Evolutionary conservation across 2,113 vertebrate genomes (phyloP), one percentile per base, ranked within the genome.

Genomic region (Parus major): DNA sequence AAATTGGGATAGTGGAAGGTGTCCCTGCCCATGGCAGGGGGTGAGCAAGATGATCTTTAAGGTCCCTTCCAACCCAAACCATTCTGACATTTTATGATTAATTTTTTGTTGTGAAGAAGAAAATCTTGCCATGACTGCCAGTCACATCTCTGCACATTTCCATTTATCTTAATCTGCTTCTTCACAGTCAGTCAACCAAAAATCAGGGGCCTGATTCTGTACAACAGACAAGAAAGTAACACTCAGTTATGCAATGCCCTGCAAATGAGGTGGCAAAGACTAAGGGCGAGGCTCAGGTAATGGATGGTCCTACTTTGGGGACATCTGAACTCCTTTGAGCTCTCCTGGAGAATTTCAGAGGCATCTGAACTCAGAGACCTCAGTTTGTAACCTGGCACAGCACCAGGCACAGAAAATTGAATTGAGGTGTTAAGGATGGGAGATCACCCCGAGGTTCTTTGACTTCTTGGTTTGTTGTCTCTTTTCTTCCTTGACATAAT

Each of bases 161-260:
- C 5, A 7, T 61, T 69, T 56, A 5, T 65, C 31, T 80, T 25
- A 11, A 55, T 35, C 36, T 80, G 15, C 27, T 75, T 42, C n/a
- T 90, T 85, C 46, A 42, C 11, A 50, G 44, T 15, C 52, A 33
- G 19, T 16, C 2, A 4, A 60, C 11, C 12, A 23, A 76, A 89
- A 79, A 36, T 22, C 55, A 46, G 20, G 6, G 16, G 2, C 2
- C 17, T 57, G n/a, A 39, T 69, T 68, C 66, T 46, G 18, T 42
- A 11, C 28, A 61, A 17, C 5, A n/a, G 10, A 20, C 9, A 33
- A 68, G 68, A 28, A 69, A 57, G 31, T 4, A 56, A 10, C 7
- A 3, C 3, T 22, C 19, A 13, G 0, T 52, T 18, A 8, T 1
- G 15, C 9, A 35, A 57, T 55, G 10, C 10, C 2, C 15, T 59